Percentiles rank a stretch among this genome's conserved stretches.
Evolutionary conservation across 2,888 invertebrate genomes (phyloP).

Genomic region (Anaspis maculata): DNA sequence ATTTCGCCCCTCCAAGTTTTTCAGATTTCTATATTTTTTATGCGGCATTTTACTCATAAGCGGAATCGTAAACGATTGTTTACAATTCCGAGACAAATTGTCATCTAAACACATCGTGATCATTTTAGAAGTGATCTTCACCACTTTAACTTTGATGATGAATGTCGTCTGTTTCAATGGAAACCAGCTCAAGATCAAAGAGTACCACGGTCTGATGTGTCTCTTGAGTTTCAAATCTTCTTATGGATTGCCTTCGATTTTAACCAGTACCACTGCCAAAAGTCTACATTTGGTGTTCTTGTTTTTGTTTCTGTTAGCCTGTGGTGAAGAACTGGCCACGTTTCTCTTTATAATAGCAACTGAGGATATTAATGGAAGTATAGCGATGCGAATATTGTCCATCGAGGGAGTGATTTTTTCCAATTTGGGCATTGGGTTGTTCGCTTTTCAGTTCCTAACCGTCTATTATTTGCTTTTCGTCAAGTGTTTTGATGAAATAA

Average conservation of each 20-base stretch:
- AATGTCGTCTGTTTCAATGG: constrained; percentile 3
- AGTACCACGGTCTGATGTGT: constrained; percentile 7
- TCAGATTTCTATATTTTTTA: constrained; percentile 3
- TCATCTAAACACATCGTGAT: constrained; percentile 3
- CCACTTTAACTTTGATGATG: constrained; percentile 1
- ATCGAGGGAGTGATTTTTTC: constrained; percentile 4
- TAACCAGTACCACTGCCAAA: constrained; percentile 1
- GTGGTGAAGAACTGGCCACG: constrained; percentile 5
- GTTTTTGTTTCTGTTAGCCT: too few relatives aligned
- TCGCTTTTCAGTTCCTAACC: constrained; percentile 1
- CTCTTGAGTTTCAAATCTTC: too few relatives aligned
- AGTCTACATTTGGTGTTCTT: constrained; percentile 1
- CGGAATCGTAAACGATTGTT: constrained; percentile 5
- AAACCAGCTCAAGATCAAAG: constrained; percentile 4
- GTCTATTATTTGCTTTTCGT: constrained; percentile 5
- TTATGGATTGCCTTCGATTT: constrained; percentile 4
- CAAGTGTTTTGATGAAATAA: constrained; percentile 4
- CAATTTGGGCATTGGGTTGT: constrained; percentile 3
- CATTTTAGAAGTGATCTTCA: constrained; percentile 2
- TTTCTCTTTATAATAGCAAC: neutral
- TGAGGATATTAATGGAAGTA: constrained; percentile 1
- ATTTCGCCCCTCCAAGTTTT: constrained; percentile 2
- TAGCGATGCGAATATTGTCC: constrained; percentile 1
- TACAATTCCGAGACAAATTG: constrained; percentile 1
- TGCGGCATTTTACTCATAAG: constrained; percentile 3